These are phyloP conservation scores for Schmidtea mediterranea DNA, from an alignment of 1,140 invertebrate genomes.

Conservation along the genomic window DNA sequence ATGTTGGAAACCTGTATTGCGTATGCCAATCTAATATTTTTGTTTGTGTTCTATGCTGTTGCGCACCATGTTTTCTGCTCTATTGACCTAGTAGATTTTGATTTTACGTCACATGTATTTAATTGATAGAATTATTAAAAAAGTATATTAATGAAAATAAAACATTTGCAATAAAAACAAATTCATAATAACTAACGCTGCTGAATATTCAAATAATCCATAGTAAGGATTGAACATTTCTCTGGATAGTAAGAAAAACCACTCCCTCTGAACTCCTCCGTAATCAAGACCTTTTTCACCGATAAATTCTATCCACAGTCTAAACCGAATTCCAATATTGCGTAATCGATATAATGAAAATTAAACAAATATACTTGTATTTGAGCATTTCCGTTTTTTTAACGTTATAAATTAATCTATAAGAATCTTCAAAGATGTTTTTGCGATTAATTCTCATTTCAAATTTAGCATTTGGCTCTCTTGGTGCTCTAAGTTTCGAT, in stretches of 20 bases:
- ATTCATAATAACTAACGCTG: conserved; percentile 43
- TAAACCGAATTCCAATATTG: no score
- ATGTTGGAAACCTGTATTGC: no score
- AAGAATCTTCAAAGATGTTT: conserved; percentile 77
- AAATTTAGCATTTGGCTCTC: conserved; percentile 13
- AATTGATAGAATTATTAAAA: no score
- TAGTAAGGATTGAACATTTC: conserved; percentile 99
- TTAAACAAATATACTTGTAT: conserved; percentile 34
- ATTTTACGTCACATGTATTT: no score
- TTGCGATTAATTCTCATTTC: conserved; percentile 56
- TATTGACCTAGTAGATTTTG: no score
- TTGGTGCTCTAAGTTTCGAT: conserved; percentile 63
- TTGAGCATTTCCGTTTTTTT: conserved; percentile 40
- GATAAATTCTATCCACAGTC: conserved; percentile 93
- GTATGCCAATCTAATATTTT: no score
- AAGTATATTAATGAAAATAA: no score
- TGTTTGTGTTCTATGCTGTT: no score
- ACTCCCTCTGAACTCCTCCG: conserved; percentile 60
- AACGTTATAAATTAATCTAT: conserved; percentile 19
- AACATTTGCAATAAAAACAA: no score
- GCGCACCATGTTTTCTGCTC: no score
- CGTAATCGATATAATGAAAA: conserved; percentile 3
- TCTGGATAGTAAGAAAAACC: conserved; percentile 90
- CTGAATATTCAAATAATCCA: conserved; percentile 90
- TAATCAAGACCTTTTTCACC: conserved; percentile 70